Conservation (phyloP, 2,797 vertebrate genomes). For the Darevskia nairensis region DNA sequence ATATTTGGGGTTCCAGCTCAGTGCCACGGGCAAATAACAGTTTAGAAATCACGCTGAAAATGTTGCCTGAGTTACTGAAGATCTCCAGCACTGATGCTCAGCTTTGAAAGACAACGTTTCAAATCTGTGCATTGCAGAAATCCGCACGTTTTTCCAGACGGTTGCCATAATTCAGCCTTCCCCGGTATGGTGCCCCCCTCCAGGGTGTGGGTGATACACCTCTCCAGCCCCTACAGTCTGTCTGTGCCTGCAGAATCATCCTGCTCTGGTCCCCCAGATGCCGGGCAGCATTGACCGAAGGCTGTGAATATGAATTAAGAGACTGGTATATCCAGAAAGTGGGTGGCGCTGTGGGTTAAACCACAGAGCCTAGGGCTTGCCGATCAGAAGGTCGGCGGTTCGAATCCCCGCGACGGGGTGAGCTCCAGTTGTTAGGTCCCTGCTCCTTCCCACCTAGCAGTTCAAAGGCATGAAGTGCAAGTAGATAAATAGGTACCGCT, state of each 20-base stretch:
- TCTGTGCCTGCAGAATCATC: not conserved
- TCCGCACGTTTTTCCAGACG: not conserved
- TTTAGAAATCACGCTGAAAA: not conserved
- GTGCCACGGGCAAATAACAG: not conserved
- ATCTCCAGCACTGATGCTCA: not conserved
- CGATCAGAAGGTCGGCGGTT: too few species aligned
- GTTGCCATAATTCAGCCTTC: too few species aligned
- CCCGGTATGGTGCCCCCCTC: not conserved
- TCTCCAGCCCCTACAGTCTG: too few species aligned
- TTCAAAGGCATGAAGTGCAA: too few species aligned
- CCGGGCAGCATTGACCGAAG: not conserved
- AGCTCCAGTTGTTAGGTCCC: too few species aligned
- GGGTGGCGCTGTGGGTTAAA: too few species aligned
- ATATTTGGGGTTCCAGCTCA: not conserved
- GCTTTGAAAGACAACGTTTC: not conserved
- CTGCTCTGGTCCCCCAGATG: not conserved
- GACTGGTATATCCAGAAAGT: too few species aligned
- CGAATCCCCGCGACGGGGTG: too few species aligned
- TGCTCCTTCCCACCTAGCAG: too few species aligned
- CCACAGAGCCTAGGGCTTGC: too few species aligned
- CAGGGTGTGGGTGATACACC: not conserved
- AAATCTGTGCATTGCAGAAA: not conserved
- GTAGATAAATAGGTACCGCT: too few species aligned
- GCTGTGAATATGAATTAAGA: not conserved
- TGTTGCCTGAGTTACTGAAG: not conserved